Percentiles rank a stretch among this genome's conserved stretches.
These are phyloP conservation scores for Gallinago stenura DNA, from an alignment of 2,797 vertebrate species.

Conservation along the genomic window DNA sequence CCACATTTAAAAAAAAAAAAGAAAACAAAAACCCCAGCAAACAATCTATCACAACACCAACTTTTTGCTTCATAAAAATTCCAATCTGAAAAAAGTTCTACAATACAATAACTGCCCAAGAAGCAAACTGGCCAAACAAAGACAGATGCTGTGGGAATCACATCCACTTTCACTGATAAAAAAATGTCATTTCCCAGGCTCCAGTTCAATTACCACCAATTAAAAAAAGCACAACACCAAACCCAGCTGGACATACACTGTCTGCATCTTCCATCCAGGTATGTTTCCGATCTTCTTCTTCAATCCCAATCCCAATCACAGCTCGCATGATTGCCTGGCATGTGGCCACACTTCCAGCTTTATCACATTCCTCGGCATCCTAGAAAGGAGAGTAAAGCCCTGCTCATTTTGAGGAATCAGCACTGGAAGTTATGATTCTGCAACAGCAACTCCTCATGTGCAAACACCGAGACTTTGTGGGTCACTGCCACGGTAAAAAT, in stretches of 20 bases:
- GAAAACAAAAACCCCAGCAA: neutral
- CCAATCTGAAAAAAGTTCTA: neutral
- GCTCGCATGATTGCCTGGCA: constrained; percentile 96
- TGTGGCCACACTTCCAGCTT: constrained; percentile 95
- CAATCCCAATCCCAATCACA: constrained; percentile 96
- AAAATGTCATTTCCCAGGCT: neutral
- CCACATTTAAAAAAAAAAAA: neutral
- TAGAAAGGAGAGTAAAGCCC: constrained; percentile 48
- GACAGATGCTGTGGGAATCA: neutral
- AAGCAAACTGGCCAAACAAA: neutral
- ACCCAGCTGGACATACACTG: constrained; percentile 83
- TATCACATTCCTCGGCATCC: constrained; percentile 98
- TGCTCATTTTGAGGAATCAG: neutral
- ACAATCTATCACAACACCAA: neutral
- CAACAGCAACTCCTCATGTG: neutral
- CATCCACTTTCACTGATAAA: neutral
- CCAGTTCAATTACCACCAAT: neutral
- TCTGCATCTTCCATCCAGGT: constrained; percentile 99
- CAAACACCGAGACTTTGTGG: neutral
- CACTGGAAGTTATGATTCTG: neutral
- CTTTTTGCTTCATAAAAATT: neutral
- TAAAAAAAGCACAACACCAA: neutral
- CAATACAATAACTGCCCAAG: neutral
- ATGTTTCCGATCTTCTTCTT: constrained; percentile 97
- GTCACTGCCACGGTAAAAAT: neutral